Evolutionary conservation across 2,888 invertebrate species (phyloP).

Genomic region (Pherbina coryleti): DNA sequence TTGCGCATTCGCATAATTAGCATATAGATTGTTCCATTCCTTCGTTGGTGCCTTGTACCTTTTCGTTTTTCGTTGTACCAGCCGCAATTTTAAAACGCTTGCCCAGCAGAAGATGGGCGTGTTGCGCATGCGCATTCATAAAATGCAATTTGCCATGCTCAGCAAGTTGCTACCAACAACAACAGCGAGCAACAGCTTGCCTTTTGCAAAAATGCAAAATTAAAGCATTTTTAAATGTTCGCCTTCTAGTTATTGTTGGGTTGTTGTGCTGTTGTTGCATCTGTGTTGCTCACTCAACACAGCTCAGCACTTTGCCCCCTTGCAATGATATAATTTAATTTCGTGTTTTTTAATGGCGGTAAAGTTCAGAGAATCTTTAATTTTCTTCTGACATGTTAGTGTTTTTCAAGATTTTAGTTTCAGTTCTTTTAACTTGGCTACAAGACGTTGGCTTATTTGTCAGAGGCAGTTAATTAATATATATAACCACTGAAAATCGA

Average conservation of each 20-base stretch:
- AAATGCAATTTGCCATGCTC: conserved; percentile 30
- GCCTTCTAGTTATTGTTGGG: too few species aligned
- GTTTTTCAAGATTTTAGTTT: background rate
- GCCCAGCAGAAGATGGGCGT: conserved; percentile 5
- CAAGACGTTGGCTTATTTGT: background rate
- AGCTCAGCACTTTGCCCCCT: too few species aligned
- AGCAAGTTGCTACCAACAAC: background rate
- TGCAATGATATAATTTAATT: too few species aligned
- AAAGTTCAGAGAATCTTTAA: background rate
- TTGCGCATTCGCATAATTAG: conserved; percentile 20
- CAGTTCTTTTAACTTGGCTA: background rate
- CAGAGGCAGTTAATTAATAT: background rate
- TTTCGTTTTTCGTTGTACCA: too few species aligned
- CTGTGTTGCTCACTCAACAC: too few species aligned
- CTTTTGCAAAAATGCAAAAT: background rate
- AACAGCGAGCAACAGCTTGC: background rate
- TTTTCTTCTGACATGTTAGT: background rate
- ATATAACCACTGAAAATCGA: too few species aligned
- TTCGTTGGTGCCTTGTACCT: background rate
- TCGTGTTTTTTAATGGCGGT: background rate
- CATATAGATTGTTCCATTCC: conserved; percentile 34
- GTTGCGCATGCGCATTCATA: conserved; percentile 26
- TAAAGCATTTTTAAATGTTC: conserved; percentile 1
- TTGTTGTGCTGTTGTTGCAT: background rate
- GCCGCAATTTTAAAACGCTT: background rate